A percentile compares a stretch with the other conserved stretches of the same genome.
phyloP scores from a whole-genome alignment of 1,140 invertebrate species.

The Drosophila lacertosa region DNA sequence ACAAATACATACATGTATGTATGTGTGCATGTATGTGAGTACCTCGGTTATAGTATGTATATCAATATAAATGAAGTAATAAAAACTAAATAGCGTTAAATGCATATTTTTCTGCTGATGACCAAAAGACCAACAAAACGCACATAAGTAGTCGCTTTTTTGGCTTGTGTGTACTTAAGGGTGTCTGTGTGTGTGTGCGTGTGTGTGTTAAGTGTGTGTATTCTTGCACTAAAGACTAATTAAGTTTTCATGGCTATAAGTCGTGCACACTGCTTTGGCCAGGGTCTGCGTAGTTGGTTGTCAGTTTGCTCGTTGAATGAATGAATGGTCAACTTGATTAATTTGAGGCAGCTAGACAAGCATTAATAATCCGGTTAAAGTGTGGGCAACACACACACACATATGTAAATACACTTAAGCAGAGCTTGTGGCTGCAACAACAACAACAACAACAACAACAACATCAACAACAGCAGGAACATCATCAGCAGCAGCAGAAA shows the following conservation, averaged over 20 bases:
- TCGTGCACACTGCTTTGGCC: constrained; percentile 21
- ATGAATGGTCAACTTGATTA: constrained; percentile 81
- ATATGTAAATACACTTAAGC: constrained; percentile 74
- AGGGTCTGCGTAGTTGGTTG: constrained; percentile 31
- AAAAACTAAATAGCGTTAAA: constrained; percentile 55
- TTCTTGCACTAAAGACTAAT: constrained; percentile 73
- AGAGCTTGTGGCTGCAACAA: constrained; percentile 71
- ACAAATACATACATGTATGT: background rate
- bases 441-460: constrained; percentile 52
- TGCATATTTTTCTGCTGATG: constrained; percentile 32
- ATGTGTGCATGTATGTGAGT: background rate
- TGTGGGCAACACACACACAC: constrained; percentile 47
- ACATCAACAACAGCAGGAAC: constrained; percentile 1
- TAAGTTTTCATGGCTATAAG: constrained; percentile 74
- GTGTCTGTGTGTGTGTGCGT: constrained; percentile 11
- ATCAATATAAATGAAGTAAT: constrained; percentile 39
- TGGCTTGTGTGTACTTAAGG: background rate
- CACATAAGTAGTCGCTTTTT: background rate
- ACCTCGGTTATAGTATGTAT: constrained; percentile 11
- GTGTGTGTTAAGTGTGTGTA: constrained; percentile 37
- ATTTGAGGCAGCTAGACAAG: constrained; percentile 79
- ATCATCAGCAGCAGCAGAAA: background rate
- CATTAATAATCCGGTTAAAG: constrained; percentile 81
- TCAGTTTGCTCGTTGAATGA: constrained; percentile 61
- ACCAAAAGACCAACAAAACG: constrained; percentile 11